Conservation (phyloP, 37 sponge, comb jelly and placozoan genomes). For the Oscarella lobularis region DNA sequence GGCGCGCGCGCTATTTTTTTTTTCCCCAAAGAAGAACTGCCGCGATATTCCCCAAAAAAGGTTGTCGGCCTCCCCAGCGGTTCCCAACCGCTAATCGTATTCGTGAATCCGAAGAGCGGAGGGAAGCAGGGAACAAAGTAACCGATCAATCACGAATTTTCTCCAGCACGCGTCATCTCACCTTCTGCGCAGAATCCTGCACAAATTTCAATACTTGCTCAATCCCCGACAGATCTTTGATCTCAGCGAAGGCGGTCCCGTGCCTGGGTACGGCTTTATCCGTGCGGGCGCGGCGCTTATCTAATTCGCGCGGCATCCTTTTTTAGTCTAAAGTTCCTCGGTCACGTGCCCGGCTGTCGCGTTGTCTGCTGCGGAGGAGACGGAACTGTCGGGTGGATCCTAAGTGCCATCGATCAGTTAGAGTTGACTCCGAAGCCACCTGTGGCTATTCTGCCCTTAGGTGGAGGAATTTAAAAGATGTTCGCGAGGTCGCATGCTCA, state of each 20-base stretch:
- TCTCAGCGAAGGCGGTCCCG: slow-evolving; percentile 3
- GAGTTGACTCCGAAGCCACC: not conserved
- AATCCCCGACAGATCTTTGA: slow-evolving; percentile 8
- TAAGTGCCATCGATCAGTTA: not conserved
- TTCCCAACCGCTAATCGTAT: slow-evolving; percentile 9
- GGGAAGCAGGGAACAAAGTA: slow-evolving; percentile 5
- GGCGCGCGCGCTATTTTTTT: too few relatives aligned
- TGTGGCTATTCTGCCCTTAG: not conserved
- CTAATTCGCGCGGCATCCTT: too few relatives aligned
- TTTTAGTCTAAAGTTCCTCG: not conserved
- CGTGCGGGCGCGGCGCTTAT: too few relatives aligned
- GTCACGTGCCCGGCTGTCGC: not conserved
- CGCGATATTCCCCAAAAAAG: too few relatives aligned
- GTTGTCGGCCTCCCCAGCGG: too few relatives aligned
- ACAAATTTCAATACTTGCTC: not conserved
- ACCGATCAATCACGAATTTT: not conserved
- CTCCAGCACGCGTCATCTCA: not conserved
- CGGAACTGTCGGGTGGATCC: slow-evolving; percentile 6
- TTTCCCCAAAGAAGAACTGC: too few relatives aligned
- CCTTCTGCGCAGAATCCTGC: not conserved
- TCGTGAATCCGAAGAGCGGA: slow-evolving; percentile 11
- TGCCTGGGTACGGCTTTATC: not conserved
- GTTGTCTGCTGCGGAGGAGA: slow-evolving; percentile 8
- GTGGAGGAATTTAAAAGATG: not conserved
- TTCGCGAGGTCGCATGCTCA: not conserved